These are phyloP conservation scores for Drosophila paulistorum DNA, from an alignment of 1,140 invertebrate species.

Conservation along the genomic window DNA sequence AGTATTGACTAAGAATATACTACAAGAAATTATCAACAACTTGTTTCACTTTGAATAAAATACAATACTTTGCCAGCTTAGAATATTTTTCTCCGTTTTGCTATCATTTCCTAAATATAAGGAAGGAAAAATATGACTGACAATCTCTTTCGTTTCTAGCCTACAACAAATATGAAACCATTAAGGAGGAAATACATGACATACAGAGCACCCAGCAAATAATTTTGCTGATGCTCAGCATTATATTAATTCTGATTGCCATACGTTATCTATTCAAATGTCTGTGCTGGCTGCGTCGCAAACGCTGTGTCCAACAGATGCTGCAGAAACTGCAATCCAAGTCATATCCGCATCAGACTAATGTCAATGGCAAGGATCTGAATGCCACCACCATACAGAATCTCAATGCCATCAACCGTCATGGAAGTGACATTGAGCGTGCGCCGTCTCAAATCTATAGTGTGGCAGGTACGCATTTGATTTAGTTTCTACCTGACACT, in stretches of 20 bases:
- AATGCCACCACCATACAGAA: constrained; percentile 77
- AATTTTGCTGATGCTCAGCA: constrained; percentile 61
- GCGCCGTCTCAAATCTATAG: constrained; percentile 76
- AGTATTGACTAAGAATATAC: no score
- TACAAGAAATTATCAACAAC: no score
- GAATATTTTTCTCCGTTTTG: no score
- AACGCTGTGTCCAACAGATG: constrained; percentile 41
- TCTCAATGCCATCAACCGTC: constrained; percentile 70
- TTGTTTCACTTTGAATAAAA: no score
- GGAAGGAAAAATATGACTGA: no score
- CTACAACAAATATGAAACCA: constrained; percentile 57
- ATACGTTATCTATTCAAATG: constrained; percentile 52
- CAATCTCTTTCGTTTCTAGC: constrained; percentile 30
- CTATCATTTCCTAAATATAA: no score
- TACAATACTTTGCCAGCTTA: no score
- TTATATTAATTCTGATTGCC: constrained; percentile 56
- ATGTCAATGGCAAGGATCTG: constrained; percentile 67
- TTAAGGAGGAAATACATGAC: constrained; percentile 62
- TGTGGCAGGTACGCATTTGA: constrained; percentile 68
- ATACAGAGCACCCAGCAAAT: constrained; percentile 58
- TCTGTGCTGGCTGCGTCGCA: constrained; percentile 55
- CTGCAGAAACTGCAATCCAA: constrained; percentile 46
- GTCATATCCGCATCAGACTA: constrained; percentile 35
- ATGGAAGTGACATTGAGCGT: constrained; percentile 66
- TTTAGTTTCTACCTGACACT: constrained; percentile 35